Conservation (phyloP, 2,113 vertebrate species). For the Pterophyllum scalare region DNA sequence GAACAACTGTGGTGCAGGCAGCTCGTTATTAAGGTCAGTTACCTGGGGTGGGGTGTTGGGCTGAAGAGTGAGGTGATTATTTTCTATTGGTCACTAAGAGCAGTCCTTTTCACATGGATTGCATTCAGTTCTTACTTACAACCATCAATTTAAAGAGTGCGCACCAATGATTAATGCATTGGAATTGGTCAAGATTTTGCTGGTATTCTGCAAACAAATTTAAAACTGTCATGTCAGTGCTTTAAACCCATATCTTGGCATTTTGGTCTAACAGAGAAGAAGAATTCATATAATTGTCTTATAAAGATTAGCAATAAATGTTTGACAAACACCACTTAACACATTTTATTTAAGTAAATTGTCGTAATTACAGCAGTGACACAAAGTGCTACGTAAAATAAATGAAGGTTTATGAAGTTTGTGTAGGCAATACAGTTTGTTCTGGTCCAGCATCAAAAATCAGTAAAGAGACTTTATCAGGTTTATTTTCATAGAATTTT, state of each 20-base stretch:
- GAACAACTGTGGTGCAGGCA: constrained; percentile 15
- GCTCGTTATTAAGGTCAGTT: constrained; percentile 5
- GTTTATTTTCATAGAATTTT: not conserved
- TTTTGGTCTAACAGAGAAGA: not conserved
- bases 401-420: not conserved
- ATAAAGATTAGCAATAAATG: no score
- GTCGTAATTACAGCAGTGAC: not conserved
- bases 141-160: not conserved
- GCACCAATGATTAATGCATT: not conserved
- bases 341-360: not conserved
- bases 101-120: not conserved
- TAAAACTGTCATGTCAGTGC: not conserved
- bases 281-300: not conserved
- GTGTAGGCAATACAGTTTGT: not conserved
- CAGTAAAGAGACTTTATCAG: not conserved
- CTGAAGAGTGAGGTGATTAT: constrained; percentile 18
- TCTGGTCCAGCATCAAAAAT: not conserved
- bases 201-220: not conserved
- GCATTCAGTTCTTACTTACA: not conserved
- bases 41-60: not conserved
- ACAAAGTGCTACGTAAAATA: not conserved
- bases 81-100: not conserved
- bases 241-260: not conserved
- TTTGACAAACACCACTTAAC: not conserved
- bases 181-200: not conserved